phyloP scores from a whole-genome alignment of 2,888 invertebrate genomes.

The Eugnorisma glareosa region DNA sequence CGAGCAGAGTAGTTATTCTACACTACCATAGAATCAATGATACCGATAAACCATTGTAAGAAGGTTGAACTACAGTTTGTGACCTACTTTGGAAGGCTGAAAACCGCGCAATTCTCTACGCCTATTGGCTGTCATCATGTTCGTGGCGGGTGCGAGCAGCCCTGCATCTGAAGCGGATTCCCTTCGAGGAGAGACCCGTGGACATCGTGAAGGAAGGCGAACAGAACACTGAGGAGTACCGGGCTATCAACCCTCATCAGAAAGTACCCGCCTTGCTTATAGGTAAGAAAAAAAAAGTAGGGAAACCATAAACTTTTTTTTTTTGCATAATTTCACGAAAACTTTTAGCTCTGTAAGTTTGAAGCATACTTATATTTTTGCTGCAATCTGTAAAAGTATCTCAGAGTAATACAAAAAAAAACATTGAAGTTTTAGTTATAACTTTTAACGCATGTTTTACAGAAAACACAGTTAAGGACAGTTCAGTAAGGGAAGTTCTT shows the following conservation, averaged over 20 bases:
- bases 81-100: slow-evolving; percentile 66
- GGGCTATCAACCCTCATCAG: slow-evolving; percentile 84
- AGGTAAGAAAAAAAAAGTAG: slow-evolving; percentile 51
- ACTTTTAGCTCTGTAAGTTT: not conserved
- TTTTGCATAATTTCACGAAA: not conserved
- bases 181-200: slow-evolving; percentile 80
- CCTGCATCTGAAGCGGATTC: slow-evolving; percentile 79
- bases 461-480: not conserved
- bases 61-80: not conserved
- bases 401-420: not conserved
- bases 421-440: not conserved
- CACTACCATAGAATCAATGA: not conserved
- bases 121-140: slow-evolving; percentile 91
- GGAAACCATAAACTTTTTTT: not conserved
- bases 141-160: slow-evolving; percentile 91
- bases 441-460: not conserved
- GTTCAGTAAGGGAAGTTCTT: too few relatives aligned
- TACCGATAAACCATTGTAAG: not conserved
- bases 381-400: not conserved
- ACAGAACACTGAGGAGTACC: slow-evolving; percentile 80
- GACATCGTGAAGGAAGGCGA: slow-evolving; percentile 79
- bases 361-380: not conserved
- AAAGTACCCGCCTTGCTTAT: slow-evolving; percentile 86
- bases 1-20: not conserved
- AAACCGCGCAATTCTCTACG: slow-evolving; percentile 83